Evolutionary conservation across 2,888 invertebrate species (phyloP).

Genomic region (Oscheius sp.): DNA sequence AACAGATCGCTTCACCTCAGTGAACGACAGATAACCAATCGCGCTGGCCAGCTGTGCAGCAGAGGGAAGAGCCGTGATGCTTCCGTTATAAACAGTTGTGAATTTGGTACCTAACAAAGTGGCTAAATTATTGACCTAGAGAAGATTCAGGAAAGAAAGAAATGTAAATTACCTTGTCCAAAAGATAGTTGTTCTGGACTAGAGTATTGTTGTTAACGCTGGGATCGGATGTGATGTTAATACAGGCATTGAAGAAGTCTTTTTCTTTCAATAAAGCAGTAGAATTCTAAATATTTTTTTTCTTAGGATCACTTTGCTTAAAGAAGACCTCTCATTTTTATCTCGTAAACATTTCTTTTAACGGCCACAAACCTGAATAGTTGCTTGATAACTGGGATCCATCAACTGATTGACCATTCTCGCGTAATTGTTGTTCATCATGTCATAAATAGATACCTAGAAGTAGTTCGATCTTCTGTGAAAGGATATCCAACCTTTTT

Average conservation of each 20-base stretch:
- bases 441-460: slow-evolving; percentile 39
- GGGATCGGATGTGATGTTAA: background rate
- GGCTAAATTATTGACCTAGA: background rate
- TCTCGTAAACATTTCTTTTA: too few relatives aligned
- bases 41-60: slow-evolving; percentile 41
- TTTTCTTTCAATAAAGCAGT: slow-evolving; percentile 45
- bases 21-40: slow-evolving; percentile 48
- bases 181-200: slow-evolving; percentile 40
- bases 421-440: slow-evolving; percentile 38
- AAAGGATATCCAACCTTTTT: slow-evolving; percentile 23
- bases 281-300: slow-evolving; percentile 4
- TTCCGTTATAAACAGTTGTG: slow-evolving; percentile 23
- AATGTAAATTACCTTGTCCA: slow-evolving; percentile 26
- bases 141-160: background rate
- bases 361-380: slow-evolving; percentile 35
- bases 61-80: slow-evolving; percentile 30
- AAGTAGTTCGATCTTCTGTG: too few relatives aligned
- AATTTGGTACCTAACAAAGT: background rate
- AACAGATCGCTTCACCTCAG: background rate
- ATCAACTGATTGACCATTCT: slow-evolving; percentile 47
- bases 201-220: slow-evolving; percentile 32
- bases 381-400: slow-evolving; percentile 39
- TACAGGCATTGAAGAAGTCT: slow-evolving; percentile 41
- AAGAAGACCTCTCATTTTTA: too few relatives aligned
- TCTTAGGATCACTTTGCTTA: background rate